A percentile compares a stretch with the other conserved stretches of the same genome.
Evolutionary conservation across 2,113 vertebrate genomes (phyloP).

Genomic region (Limnothrissa miodon): DNA sequence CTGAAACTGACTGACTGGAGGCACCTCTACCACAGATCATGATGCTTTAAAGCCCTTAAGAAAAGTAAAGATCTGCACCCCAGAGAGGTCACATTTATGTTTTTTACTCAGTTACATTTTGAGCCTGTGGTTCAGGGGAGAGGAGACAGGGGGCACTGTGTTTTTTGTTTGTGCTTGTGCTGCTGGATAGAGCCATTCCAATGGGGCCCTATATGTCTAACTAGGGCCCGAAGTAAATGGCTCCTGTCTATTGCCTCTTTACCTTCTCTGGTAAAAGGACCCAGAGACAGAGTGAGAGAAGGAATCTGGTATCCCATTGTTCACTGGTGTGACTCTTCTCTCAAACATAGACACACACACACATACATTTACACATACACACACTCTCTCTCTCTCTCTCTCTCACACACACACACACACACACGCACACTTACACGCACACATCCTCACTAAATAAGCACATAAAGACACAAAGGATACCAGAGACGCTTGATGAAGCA

Average conservation of each 20-base stretch:
- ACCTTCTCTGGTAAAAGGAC: background rate
- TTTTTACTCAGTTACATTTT: too few species aligned
- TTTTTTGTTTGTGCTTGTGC: background rate
- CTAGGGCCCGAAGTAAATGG: background rate
- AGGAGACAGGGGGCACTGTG: background rate
- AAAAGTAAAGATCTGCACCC: too few species aligned
- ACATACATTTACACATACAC: too few species aligned
- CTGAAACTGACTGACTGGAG: too few species aligned
- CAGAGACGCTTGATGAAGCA: background rate
- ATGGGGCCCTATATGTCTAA: background rate
- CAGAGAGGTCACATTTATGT: too few species aligned
- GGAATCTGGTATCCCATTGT: background rate
- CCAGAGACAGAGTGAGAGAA: background rate
- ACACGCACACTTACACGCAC: background rate
- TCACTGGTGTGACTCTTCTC: background rate
- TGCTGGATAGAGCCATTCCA: background rate
- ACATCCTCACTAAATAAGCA: background rate
- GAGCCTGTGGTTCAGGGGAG: background rate
- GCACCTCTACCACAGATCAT: background rate
- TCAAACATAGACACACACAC: background rate
- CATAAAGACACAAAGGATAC: background rate
- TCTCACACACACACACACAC: background rate
- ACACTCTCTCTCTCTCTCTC: too few species aligned
- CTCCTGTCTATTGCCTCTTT: background rate
- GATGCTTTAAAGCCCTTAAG: background rate